phyloP scores from a whole-genome alignment of 2,797 vertebrate species.

The Typhlichthys eigenmanni region DNA sequence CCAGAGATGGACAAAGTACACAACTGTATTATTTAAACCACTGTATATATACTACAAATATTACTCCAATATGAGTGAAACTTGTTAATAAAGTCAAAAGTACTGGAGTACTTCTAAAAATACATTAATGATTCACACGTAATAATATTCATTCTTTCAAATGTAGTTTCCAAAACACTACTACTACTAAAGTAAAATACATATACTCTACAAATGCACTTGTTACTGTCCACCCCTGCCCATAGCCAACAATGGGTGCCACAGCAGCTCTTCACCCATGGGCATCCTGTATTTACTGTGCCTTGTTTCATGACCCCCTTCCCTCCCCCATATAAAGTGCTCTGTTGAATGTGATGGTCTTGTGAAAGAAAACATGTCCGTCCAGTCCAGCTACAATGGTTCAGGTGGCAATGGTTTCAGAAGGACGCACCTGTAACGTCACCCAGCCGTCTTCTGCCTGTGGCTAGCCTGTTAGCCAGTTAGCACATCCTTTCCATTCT shows the following conservation, averaged over 20 bases:
- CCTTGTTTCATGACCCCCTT: slow-evolving; percentile 67
- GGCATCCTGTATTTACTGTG: slow-evolving; percentile 67
- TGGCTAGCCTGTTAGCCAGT: slow-evolving; percentile 49
- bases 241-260: slow-evolving; percentile 36
- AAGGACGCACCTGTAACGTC: slow-evolving; percentile 55
- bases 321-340: slow-evolving; percentile 49
- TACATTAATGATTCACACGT: too few relatives aligned
- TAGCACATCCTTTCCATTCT: slow-evolving; percentile 29
- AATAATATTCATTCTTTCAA: too few relatives aligned
- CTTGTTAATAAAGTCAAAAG: too few relatives aligned
- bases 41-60: too few relatives aligned
- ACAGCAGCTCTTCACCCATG: slow-evolving; percentile 54
- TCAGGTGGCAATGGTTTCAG: slow-evolving; percentile 45
- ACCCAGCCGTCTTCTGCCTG: slow-evolving; percentile 36
- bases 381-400: slow-evolving; percentile 37
- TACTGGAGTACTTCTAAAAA: too few relatives aligned
- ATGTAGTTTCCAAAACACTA: too few relatives aligned
- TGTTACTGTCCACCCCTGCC: neutral
- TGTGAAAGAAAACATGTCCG: slow-evolving; percentile 79
- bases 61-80: too few relatives aligned
- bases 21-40: too few relatives aligned
- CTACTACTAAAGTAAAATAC: too few relatives aligned
- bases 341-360: slow-evolving; percentile 74
- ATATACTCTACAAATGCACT: too few relatives aligned
- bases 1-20: neutral